Evolutionary conservation across 2,888 invertebrate genomes (phyloP).

Genomic region (Phoenoteleia sp.): DNA sequence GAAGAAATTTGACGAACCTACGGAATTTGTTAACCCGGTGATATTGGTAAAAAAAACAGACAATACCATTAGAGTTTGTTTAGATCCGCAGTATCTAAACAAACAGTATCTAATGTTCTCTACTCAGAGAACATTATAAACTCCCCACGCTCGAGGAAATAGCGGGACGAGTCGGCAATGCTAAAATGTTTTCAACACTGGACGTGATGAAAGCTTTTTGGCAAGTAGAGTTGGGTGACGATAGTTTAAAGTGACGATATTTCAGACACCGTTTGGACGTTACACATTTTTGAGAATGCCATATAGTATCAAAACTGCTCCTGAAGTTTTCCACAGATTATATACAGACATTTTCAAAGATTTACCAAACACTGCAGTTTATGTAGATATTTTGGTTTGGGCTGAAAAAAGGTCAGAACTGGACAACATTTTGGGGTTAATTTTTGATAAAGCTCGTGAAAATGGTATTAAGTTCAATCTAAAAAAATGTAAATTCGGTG

Average conservation of each 20-base stretch:
- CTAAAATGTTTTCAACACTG: constrained; percentile 14
- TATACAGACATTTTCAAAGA: constrained; percentile 66
- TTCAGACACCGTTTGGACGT: constrained; percentile 78
- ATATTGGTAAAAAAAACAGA: constrained; percentile 29
- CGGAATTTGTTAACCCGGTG: too few relatives aligned
- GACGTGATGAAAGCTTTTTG: constrained; percentile 71
- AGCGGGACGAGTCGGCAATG: background rate
- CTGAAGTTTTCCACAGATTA: constrained; percentile 67
- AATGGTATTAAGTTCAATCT: constrained; percentile 56
- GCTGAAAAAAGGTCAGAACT: constrained; percentile 43
- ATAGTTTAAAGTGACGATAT: constrained; percentile 76
- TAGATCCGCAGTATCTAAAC: constrained; percentile 50
- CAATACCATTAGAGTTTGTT: constrained; percentile 20
- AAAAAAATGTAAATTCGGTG: constrained; percentile 61
- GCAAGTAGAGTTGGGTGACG: constrained; percentile 74
- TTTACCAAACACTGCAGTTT: constrained; percentile 63
- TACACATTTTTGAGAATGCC: constrained; percentile 48
- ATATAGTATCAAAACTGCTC: constrained; percentile 72
- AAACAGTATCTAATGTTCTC: background rate
- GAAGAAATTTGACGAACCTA: constrained; percentile 32
- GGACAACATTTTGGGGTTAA: constrained; percentile 32
- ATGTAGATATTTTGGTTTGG: constrained; percentile 70
- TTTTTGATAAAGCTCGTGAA: constrained; percentile 44
- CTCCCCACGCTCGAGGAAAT: constrained; percentile 50
- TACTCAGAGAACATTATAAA: constrained; percentile 30